A percentile compares a stretch with the other conserved stretches of the same genome.
These are phyloP conservation scores for Disparrhopalites patrizii DNA, from an alignment of 2,888 invertebrate genomes.

Conservation along the genomic window DNA sequence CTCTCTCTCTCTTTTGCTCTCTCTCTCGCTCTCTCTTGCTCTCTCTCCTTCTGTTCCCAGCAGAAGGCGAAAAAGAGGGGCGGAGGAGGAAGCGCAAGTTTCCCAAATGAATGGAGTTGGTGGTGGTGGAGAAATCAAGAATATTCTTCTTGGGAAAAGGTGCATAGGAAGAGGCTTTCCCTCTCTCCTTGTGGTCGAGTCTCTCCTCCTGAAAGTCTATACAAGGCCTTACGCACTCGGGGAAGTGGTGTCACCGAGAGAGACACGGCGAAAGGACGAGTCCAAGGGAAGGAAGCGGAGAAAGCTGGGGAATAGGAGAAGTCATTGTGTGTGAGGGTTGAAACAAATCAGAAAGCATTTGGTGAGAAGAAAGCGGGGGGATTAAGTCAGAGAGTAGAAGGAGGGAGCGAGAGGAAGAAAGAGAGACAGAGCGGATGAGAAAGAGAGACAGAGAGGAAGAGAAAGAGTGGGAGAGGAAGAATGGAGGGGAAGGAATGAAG, in stretches of 20 bases:
- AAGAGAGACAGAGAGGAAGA: not conserved
- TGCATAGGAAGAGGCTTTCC: not conserved
- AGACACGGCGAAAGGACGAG: too few relatives aligned
- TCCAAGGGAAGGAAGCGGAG: too few relatives aligned
- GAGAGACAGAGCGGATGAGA: constrained; percentile 22
- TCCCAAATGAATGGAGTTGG: too few relatives aligned
- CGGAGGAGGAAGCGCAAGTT: not conserved
- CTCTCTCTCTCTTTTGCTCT: not conserved
- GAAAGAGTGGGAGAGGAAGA: not conserved
- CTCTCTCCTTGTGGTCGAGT: not conserved
- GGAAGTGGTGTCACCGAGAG: too few relatives aligned
- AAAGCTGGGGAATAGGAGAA: not conserved
- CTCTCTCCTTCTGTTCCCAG: not conserved
- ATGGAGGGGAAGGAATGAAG: not conserved
- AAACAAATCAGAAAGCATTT: constrained; percentile 25
- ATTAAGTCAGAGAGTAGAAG: constrained; percentile 11
- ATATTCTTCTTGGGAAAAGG: not conserved
- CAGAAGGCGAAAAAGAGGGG: not conserved
- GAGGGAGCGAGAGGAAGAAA: constrained; percentile 16
- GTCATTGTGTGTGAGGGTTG: constrained; percentile 8
- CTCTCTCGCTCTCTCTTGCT: too few relatives aligned
- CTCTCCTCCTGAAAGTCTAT: too few relatives aligned
- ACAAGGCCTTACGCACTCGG: not conserved
- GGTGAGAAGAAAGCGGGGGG: constrained; percentile 23
- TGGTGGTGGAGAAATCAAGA: not conserved